These are phyloP conservation scores for Anthonomus grandis DNA, from an alignment of 1,140 invertebrate genomes.

Conservation along the genomic window DNA sequence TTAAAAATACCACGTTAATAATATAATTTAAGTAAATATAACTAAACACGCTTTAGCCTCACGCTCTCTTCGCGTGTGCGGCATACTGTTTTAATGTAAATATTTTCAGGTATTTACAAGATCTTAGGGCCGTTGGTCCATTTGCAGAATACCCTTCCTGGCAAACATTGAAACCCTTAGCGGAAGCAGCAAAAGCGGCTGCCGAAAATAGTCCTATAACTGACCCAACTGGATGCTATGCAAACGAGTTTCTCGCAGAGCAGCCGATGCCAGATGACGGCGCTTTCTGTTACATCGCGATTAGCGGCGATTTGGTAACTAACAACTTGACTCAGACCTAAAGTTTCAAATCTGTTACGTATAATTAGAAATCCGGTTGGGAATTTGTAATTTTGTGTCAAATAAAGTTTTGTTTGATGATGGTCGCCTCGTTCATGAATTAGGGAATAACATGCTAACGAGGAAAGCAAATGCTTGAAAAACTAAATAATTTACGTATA, in stretches of 20 bases:
- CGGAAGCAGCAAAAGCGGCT: constrained; percentile 45
- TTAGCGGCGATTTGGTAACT: constrained; percentile 49
- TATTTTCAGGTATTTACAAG: constrained; percentile 39
- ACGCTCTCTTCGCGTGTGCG: no score
- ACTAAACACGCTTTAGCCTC: no score
- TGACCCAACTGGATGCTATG: constrained; percentile 47
- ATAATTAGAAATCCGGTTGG: not conserved
- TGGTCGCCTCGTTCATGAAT: no score
- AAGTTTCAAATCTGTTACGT: constrained; percentile 12
- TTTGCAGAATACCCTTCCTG: constrained; percentile 49
- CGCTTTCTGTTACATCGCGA: constrained; percentile 53
- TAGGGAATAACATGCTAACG: no score
- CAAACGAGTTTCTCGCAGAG: constrained; percentile 47
- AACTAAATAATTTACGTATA: no score
- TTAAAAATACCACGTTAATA: no score
- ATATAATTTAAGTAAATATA: no score
- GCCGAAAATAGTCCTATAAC: constrained; percentile 47
- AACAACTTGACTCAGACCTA: constrained; percentile 17
- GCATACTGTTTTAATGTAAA: no score
- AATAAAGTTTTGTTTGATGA: no score
- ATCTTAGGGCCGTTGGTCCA: constrained; percentile 45
- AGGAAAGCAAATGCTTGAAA: no score
- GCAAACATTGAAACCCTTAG: constrained; percentile 43
- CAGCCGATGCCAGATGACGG: constrained; percentile 51
- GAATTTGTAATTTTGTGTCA: no score